Conservation (phyloP, 1,140 invertebrate genomes). For the Spodoptera frugiperda region DNA sequence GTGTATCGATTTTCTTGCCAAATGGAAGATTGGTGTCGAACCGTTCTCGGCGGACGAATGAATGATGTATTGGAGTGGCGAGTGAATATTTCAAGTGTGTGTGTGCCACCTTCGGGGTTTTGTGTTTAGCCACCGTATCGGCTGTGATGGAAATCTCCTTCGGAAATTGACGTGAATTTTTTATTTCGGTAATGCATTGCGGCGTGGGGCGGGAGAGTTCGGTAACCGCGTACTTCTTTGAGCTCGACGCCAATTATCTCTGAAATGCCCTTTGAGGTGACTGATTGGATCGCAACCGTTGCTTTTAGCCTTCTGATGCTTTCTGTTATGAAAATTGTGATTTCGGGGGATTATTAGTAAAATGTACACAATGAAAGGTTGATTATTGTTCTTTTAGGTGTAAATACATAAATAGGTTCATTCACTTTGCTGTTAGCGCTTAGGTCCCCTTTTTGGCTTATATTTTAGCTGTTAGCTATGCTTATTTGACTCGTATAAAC, state of each 20-base stretch:
- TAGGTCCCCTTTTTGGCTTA: too few relatives aligned
- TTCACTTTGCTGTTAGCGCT: too few relatives aligned
- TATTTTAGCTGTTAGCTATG: too few relatives aligned
- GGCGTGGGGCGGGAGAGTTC: conserved; percentile 48
- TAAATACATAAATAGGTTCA: too few relatives aligned
- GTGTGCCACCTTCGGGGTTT: conserved; percentile 72
- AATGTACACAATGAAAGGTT: background rate
- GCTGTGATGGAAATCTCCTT: conserved; percentile 70
- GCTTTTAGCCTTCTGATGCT: conserved; percentile 52
- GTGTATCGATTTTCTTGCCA: conserved; percentile 86
- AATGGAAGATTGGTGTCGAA: conserved; percentile 86
- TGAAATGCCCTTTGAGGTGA: conserved; percentile 70
- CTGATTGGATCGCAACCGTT: conserved; percentile 68
- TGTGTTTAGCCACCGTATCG: conserved; percentile 75
- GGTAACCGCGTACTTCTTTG: conserved; percentile 56
- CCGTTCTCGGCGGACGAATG: conserved; percentile 82
- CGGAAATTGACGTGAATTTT: conserved; percentile 73
- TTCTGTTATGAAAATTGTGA: conserved; percentile 32
- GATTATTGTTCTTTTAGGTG: conserved; percentile 4
- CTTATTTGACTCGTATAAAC: too few relatives aligned
- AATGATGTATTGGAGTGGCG: conserved; percentile 83
- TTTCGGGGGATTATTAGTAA: background rate
- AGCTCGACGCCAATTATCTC: conserved; percentile 68
- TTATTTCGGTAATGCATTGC: conserved; percentile 79
- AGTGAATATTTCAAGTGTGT: conserved; percentile 79